These are phyloP conservation scores for Botrylloides violaceus DNA, from an alignment of 23 tunicate species.

Conservation along the genomic window DNA sequence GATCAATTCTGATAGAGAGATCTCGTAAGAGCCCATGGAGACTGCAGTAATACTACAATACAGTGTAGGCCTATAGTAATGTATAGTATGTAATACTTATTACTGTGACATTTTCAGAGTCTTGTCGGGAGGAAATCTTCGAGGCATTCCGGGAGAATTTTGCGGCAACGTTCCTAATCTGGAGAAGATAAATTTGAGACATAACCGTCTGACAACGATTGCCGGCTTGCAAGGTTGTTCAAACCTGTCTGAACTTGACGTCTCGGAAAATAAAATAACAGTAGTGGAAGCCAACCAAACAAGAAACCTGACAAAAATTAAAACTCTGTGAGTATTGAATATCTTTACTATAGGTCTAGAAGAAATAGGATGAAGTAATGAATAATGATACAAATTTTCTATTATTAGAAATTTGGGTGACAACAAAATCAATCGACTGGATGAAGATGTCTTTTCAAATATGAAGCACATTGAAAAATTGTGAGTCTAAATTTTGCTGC, in stretches of 20 bases:
- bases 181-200: constrained; percentile 8
- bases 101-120: constrained; percentile 22
- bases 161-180: constrained; percentile 31
- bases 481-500: constrained; percentile 45
- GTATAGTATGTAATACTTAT: neutral
- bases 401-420: constrained; percentile 45
- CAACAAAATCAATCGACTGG: constrained; percentile 38
- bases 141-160: constrained; percentile 23
- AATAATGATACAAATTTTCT: no score
- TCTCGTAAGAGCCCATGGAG: neutral
- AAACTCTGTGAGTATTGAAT: constrained; percentile 50
- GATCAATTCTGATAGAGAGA: neutral
- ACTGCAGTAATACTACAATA: neutral
- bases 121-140: constrained; percentile 50
- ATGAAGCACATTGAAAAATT: constrained; percentile 18
- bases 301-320: constrained; percentile 31
- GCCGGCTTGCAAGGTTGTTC: constrained; percentile 34
- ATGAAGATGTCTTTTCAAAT: constrained; percentile 34
- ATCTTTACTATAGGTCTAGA: no score
- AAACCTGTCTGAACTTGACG: constrained; percentile 34
- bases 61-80: neutral
- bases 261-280: constrained; percentile 28
- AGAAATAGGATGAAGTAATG: no score
- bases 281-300: constrained; percentile 17
- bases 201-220: constrained; percentile 33